Evolutionary conservation across 2,113 vertebrate genomes (phyloP).

Genomic region (Corythornis vintsioides): DNA sequence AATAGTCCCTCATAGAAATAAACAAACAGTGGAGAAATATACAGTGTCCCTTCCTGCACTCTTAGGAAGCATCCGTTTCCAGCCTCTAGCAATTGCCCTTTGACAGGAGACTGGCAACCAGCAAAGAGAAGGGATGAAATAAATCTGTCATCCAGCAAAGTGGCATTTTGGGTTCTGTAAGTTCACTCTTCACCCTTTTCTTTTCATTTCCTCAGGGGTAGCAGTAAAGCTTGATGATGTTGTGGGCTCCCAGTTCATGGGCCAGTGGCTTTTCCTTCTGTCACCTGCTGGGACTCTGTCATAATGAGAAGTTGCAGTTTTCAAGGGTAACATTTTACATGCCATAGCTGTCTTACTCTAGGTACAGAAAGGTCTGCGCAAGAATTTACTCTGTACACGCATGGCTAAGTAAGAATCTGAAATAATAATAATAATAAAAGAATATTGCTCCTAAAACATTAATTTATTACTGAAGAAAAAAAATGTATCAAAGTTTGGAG

Average conservation of each 20-base stretch:
- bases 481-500: constrained; percentile 59
- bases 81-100: background rate
- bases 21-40: background rate
- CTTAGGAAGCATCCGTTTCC: background rate
- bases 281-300: constrained; percentile 59
- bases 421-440: background rate
- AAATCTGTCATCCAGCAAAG: background rate
- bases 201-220: background rate
- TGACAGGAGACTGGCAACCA: background rate
- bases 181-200: constrained; percentile 28
- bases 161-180: background rate
- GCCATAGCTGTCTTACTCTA: constrained; percentile 27
- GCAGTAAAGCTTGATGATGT: background rate
- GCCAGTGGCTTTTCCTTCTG: constrained; percentile 53
- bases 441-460: constrained; percentile 32
- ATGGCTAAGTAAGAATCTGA: constrained; percentile 12
- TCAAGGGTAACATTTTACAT: constrained; percentile 50
- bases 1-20: background rate
- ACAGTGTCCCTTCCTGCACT: background rate
- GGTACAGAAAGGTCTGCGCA: background rate
- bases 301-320: constrained; percentile 48
- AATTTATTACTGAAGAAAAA: constrained; percentile 62
- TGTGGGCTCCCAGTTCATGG: constrained; percentile 58
- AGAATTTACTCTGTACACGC: background rate
- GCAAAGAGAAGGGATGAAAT: background rate